These are phyloP conservation scores for Lithobius niger DNA, from an alignment of 1,140 invertebrate genomes.

Conservation along the genomic window DNA sequence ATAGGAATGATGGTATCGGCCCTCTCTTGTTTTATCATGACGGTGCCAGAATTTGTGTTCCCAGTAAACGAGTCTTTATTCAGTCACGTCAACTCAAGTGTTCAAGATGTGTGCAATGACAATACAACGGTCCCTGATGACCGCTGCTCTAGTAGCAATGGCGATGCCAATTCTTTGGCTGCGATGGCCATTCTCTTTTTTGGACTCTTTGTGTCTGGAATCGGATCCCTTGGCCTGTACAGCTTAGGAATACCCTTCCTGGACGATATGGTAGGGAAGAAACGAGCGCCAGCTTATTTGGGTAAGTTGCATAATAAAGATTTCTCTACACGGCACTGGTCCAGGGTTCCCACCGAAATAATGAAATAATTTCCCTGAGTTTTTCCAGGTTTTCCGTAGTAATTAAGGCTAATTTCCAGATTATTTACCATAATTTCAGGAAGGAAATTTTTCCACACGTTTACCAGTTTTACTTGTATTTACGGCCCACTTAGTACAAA, in stretches of 20 bases:
- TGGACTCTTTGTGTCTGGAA: background rate
- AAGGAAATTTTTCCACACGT: no score
- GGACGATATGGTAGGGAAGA: conserved; percentile 3
- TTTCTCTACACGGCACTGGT: no score
- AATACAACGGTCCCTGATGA: background rate
- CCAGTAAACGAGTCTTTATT: conserved; percentile 46
- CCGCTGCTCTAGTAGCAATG: background rate
- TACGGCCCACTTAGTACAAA: no score
- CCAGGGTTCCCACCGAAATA: no score
- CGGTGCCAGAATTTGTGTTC: conserved; percentile 50
- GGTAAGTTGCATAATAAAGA: no score
- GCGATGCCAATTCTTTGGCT: no score
- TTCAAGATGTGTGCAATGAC: background rate
- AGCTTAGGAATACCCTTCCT: background rate
- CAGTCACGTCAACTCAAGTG: conserved; percentile 15
- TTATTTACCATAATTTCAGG: no score
- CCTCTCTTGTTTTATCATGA: conserved; percentile 50
- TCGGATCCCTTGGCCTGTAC: background rate
- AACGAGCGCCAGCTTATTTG: background rate
- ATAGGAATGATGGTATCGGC: conserved; percentile 43
- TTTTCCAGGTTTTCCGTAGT: no score
- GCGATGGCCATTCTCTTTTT: background rate
- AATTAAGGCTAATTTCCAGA: no score
- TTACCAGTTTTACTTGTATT: no score
- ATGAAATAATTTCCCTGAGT: no score